These are phyloP conservation scores for Podarcis muralis DNA, from an alignment of 2,113 vertebrate genomes.

Conservation along the genomic window DNA sequence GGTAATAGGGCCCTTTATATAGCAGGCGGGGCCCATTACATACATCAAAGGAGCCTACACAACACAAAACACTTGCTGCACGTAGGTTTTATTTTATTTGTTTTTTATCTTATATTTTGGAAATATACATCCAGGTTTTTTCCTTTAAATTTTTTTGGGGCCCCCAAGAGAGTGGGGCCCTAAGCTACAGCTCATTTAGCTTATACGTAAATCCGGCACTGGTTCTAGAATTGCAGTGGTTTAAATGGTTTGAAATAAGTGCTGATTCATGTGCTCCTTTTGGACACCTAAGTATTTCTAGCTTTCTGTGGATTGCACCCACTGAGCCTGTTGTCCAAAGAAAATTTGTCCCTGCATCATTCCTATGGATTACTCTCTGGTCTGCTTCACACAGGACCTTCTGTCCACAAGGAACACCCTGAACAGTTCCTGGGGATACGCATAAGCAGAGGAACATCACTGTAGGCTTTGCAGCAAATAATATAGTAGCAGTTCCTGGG, in stretches of 20 bases:
- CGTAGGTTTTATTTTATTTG: no score
- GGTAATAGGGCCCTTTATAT: no score
- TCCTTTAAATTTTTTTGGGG: no score
- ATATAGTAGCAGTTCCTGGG: neutral
- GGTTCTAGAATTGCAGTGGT: neutral
- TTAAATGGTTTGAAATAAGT: neutral
- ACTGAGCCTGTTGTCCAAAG: neutral
- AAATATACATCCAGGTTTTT: no score
- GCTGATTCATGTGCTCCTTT: neutral
- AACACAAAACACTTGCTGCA: no score
- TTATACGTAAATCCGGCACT: no score
- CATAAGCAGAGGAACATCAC: neutral
- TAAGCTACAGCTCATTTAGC: no score
- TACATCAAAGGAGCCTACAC: no score
- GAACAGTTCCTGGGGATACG: neutral
- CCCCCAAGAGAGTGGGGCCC: no score
- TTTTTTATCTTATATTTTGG: no score
- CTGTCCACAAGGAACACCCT: neutral
- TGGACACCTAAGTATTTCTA: neutral
- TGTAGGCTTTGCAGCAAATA: neutral
- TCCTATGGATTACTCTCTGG: neutral
- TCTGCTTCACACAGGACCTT: neutral
- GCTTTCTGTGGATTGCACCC: no score
- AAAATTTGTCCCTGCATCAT: neutral
- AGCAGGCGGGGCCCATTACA: no score